A percentile compares a stretch with the other conserved stretches of the same genome.
These are phyloP conservation scores for Oppia nitens DNA, from an alignment of 1,140 invertebrate genomes.

Conservation along the genomic window DNA sequence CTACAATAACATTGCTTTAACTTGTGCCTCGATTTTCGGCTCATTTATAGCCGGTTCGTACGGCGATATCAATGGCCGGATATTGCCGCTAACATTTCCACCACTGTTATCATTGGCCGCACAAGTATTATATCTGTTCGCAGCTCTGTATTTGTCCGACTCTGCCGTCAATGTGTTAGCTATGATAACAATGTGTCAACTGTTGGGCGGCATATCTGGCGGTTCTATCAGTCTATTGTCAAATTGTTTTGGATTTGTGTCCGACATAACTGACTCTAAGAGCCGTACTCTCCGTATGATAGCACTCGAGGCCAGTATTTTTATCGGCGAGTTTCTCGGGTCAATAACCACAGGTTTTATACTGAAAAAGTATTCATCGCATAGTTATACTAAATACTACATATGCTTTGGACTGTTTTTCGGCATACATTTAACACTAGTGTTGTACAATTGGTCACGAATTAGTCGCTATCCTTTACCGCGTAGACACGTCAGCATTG, in stretches of 20 bases:
- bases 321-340: slow-evolving; percentile 23
- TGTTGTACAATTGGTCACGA: slow-evolving; percentile 28
- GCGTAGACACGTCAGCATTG: background rate
- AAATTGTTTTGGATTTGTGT: slow-evolving; percentile 74
- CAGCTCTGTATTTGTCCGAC: too few relatives aligned
- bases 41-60: slow-evolving; percentile 38
- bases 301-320: slow-evolving; percentile 47
- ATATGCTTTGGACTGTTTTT: slow-evolving; percentile 15
- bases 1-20: slow-evolving; percentile 27
- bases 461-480: slow-evolving; percentile 9
- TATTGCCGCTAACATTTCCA: slow-evolving; percentile 64
- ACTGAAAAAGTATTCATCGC: slow-evolving; percentile 25
- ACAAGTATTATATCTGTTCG: too few relatives aligned
- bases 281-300: slow-evolving; percentile 62
- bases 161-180: slow-evolving; percentile 33
- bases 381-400: too few relatives aligned
- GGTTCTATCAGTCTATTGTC: slow-evolving; percentile 76
- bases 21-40: slow-evolving; percentile 30
- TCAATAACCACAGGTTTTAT: slow-evolving; percentile 28
- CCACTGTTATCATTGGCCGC: slow-evolving; percentile 60
- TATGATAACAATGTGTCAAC: slow-evolving; percentile 27
- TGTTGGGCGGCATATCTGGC: slow-evolving; percentile 42
- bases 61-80: slow-evolving; percentile 52
- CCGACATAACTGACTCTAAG: slow-evolving; percentile 59
- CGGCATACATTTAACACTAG: slow-evolving; percentile 24